These are phyloP conservation scores for Perizoma affinitatum DNA, from an alignment of 2,888 invertebrate genomes.

Conservation along the genomic window DNA sequence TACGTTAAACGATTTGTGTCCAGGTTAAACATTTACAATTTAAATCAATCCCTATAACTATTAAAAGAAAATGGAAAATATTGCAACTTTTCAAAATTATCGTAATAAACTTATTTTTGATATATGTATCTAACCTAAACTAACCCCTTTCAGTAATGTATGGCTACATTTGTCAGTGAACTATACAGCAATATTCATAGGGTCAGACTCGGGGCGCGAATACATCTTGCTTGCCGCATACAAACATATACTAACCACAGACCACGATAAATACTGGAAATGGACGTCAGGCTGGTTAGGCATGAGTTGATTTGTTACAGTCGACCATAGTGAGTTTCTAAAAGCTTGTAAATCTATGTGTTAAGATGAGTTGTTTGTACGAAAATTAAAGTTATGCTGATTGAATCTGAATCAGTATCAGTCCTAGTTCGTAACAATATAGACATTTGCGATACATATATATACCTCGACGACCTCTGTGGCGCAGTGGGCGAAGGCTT, in stretches of 20 bases:
- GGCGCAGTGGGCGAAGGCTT: no score
- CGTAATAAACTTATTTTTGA: no score
- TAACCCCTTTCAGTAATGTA: conserved; percentile 43
- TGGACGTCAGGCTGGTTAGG: conserved; percentile 26
- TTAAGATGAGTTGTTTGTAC: conserved; percentile 12
- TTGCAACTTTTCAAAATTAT: no score
- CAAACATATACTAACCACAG: conserved; percentile 5
- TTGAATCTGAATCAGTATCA: neutral
- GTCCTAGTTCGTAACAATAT: no score
- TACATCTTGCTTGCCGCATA: conserved; percentile 18
- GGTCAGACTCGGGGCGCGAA: conserved; percentile 15
- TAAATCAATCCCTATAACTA: no score
- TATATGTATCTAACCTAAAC: no score
- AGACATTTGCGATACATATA: no score
- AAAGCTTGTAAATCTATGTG: conserved; percentile 27
- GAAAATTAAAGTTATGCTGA: neutral
- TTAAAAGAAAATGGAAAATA: no score
- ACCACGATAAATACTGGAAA: conserved; percentile 26
- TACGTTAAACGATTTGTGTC: no score
- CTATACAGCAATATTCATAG: conserved; percentile 52
- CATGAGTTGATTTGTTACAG: conserved; percentile 21
- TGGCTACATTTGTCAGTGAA: conserved; percentile 58
- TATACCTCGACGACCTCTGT: no score
- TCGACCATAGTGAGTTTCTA: conserved; percentile 20
- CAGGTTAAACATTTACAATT: no score